Base-by-base conservation (phyloP, 2,888 invertebrate genomes). In the Plemyria rubiginata region DNA sequence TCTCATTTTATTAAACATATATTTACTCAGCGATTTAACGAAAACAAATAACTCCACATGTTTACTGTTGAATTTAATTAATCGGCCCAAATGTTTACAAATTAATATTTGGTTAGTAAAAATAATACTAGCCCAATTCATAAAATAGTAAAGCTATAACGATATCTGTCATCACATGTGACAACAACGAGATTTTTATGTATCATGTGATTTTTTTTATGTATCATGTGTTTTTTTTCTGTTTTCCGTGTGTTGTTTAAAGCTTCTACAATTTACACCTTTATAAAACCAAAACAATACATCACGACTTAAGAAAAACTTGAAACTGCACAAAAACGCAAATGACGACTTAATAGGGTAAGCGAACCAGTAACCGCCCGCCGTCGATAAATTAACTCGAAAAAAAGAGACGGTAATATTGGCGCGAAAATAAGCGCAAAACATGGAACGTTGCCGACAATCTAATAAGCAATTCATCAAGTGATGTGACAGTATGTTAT, bases 401-500 rank as follows among this genome's bases (percentile, higher is more conserved):
- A 67, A 74, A 81, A 82, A 78, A 70, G 41, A 64, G 64, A 69
- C 71, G 71, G 72, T 68, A 75, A 78, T 84, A 86, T 83, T 78
- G 82, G 79, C 72, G 75, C 71, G 77, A 82, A 83, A 83, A 84
- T 80, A 82, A 82, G 80, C 74, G 76, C 80, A 81, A 82, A 84
- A 84, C 78, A 78, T 66, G 74, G 65, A 75, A 77, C 79, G 77
- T 61, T 78, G 78, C 78, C 78, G 85, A 86, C 86, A 85, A 87
- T 85, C 85, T 88, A 88, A 89, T 88, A 87, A 87, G 86, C 87
- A 86, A 90, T 90, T 90, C 89, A 90, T 90, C 90, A 90, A 78
- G 78, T 68, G 79, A 82, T 85, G 87, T 88, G 89, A 90, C 88
- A 87, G 86, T 85, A 75, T 87, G 87, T 87, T 88, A 85, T 85